phyloP scores from a whole-genome alignment of 2,888 invertebrate species.

The Actias luna region DNA sequence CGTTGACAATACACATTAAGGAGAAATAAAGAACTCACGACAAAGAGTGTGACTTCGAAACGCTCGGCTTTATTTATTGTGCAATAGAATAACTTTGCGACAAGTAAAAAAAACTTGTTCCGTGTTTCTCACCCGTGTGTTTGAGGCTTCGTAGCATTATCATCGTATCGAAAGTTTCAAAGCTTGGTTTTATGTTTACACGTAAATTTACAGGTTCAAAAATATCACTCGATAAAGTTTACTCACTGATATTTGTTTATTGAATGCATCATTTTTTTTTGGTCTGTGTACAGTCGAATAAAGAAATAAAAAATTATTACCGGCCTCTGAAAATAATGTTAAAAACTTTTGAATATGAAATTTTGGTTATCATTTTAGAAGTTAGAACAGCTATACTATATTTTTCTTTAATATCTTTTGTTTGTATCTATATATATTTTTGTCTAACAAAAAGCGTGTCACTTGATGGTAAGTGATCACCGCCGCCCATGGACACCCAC shows the following conservation, averaged over 20 bases:
- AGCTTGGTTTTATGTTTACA: not conserved
- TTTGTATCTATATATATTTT: no score
- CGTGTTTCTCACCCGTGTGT: not conserved
- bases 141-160: not conserved
- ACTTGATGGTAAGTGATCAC: no score
- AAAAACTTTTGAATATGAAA: no score
- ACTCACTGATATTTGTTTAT: not conserved
- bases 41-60: conserved; percentile 11
- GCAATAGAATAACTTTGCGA: conserved; percentile 7
- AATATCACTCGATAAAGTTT: not conserved
- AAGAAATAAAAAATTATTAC: not conserved
- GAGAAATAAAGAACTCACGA: conserved; percentile 11
- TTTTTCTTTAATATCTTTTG: no score
- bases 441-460: no score
- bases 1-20: conserved; percentile 11
- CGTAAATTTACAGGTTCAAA: not conserved
- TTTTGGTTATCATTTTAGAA: no score
- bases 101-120: not conserved
- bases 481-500: no score
- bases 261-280: not conserved
- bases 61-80: conserved; percentile 5
- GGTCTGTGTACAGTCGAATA: not conserved
- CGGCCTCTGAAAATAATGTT: no score
- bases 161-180: not conserved
- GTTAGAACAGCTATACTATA: no score